These are phyloP conservation scores for Leucozona laternaria DNA, from an alignment of 2,888 invertebrate genomes.

Conservation along the genomic window DNA sequence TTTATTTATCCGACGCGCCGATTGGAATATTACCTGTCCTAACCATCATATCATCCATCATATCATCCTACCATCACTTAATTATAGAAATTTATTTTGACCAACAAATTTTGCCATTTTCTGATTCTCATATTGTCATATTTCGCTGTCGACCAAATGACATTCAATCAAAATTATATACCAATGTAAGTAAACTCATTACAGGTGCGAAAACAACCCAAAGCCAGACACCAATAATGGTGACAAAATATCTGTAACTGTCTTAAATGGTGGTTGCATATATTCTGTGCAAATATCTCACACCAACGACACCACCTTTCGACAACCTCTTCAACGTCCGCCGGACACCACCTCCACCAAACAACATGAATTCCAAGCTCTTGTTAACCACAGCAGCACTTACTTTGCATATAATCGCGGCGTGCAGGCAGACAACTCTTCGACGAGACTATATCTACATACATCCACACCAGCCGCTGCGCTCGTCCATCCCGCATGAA, in stretches of 20 bases:
- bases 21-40: too few relatives aligned
- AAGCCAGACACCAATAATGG: conserved; percentile 61
- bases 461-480: conserved; percentile 15
- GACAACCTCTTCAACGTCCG: conserved; percentile 12
- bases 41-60: too few relatives aligned
- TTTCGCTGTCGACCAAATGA: conserved; percentile 8
- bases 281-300: conserved; percentile 65
- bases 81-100: too few relatives aligned
- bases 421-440: conserved; percentile 30
- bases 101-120: neutral
- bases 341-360: neutral
- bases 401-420: conserved; percentile 63
- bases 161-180: conserved; percentile 41
- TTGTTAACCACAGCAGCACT: conserved; percentile 72
- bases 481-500: conserved; percentile 34
- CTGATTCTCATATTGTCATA: conserved; percentile 6
- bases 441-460: conserved; percentile 38
- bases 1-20: too few relatives aligned
- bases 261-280: conserved; percentile 45
- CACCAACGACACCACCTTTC: conserved; percentile 58
- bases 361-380: conserved; percentile 66
- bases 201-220: conserved; percentile 64
- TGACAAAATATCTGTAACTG: conserved; percentile 74
- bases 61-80: too few relatives aligned
- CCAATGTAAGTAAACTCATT: conserved; percentile 51